phyloP scores from a whole-genome alignment of 2,113 vertebrate species.

The Chitala chitala region DNA sequence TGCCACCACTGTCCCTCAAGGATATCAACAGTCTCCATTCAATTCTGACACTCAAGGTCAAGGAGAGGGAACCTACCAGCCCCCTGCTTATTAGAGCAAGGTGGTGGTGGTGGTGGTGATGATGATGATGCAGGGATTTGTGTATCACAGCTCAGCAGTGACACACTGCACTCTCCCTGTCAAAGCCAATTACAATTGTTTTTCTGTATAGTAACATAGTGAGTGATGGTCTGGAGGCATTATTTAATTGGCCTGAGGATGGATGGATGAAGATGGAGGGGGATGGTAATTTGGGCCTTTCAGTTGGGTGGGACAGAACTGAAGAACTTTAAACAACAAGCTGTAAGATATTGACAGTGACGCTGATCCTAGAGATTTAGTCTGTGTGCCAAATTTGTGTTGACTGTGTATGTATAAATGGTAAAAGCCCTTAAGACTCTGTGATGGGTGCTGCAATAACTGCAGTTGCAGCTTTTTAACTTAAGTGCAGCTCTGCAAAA shows the following conservation, averaged over 20 bases:
- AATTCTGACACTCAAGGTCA: conserved; percentile 46
- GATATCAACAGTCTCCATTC: conserved; percentile 74
- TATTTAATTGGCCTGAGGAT: background rate
- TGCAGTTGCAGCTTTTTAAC: background rate
- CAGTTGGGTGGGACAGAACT: background rate
- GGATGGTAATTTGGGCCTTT: too few species aligned
- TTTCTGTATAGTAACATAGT: background rate
- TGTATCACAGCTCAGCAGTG: background rate
- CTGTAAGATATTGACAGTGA: too few species aligned
- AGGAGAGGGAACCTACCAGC: conserved; percentile 66
- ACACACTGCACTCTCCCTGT: background rate
- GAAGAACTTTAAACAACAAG: background rate
- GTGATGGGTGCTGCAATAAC: background rate
- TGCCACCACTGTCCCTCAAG: conserved; percentile 53
- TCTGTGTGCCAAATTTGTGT: conserved; percentile 48
- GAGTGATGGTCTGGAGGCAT: background rate
- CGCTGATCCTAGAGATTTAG: too few species aligned
- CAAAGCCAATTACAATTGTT: background rate
- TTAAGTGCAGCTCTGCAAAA: too few species aligned
- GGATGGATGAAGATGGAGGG: background rate
- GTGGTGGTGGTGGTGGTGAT: background rate
- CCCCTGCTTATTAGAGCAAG: conserved; percentile 64
- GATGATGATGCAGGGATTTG: background rate
- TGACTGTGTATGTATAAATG: background rate
- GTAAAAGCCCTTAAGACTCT: background rate